phyloP scores from a whole-genome alignment of 1,140 invertebrate species.

The Dendrolimus punctatus region DNA sequence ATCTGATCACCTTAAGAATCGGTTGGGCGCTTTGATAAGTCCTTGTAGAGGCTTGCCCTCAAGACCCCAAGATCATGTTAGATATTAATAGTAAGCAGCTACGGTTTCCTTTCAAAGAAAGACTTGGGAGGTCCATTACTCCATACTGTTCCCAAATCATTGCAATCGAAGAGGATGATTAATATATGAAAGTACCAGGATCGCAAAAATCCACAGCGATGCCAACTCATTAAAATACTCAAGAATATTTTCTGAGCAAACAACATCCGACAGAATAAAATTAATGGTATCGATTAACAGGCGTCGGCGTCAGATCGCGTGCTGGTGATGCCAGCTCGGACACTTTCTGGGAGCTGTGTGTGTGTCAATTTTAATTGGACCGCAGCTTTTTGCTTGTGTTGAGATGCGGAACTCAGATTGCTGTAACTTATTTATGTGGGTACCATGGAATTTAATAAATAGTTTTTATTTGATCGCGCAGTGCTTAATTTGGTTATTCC shows the following conservation, averaged over 20 bases:
- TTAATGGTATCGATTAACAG: constrained; percentile 53
- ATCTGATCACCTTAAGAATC: no score
- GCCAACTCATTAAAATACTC: constrained; percentile 22
- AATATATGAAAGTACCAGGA: no score
- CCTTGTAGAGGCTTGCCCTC: no score
- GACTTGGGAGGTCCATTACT: no score
- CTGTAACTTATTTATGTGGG: constrained; percentile 44
- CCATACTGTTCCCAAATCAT: no score
- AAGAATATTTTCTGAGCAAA: constrained; percentile 29
- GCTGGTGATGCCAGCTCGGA: constrained; percentile 39
- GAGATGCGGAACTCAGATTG: constrained; percentile 38
- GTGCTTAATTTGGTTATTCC: no score
- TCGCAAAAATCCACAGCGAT: no score
- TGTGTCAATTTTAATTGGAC: constrained; percentile 61
- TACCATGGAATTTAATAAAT: background rate
- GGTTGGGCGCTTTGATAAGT: no score
- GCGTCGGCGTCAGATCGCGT: constrained; percentile 44
- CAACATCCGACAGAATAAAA: constrained; percentile 43
- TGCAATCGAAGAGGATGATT: no score
- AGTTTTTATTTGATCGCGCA: background rate
- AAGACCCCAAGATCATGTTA: no score
- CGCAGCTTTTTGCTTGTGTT: constrained; percentile 45
- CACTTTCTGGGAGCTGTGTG: constrained; percentile 41
- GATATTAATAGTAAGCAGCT: no score
- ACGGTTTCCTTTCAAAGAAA: no score